A percentile compares a stretch with the other conserved stretches of the same genome.
Conservation (phyloP, 2,888 invertebrate genomes). For the Muscina levida region DNA sequence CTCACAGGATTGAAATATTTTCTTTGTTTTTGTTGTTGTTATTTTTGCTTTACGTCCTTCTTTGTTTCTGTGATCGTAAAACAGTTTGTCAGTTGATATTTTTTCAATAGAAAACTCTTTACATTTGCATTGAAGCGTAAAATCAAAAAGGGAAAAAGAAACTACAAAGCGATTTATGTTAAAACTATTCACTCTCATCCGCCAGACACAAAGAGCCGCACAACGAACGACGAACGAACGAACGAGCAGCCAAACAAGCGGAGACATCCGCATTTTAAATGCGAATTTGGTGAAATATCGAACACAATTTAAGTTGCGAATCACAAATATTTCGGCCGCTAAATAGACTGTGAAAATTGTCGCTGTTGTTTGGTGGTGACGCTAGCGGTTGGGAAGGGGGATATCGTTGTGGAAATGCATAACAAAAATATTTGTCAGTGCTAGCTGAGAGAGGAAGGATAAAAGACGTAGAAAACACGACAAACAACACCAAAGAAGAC, state of each 20-base stretch:
- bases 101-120: conserved; percentile 33
- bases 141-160: conserved; percentile 35
- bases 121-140: conserved; percentile 43
- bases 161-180: conserved; percentile 43
- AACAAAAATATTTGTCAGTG: conserved; percentile 6
- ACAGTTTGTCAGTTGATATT: conserved; percentile 35
- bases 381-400: too few species aligned
- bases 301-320: conserved; percentile 27
- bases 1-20: not conserved
- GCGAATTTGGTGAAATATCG: conserved; percentile 18
- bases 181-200: conserved; percentile 39
- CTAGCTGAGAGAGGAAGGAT: not conserved
- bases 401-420: conserved; percentile 8
- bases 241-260: conserved; percentile 16
- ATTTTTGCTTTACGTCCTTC: conserved; percentile 9
- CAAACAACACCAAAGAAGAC: conserved; percentile 2
- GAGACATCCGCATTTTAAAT: conserved; percentile 19
- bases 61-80: conserved; percentile 1
- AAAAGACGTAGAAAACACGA: not conserved
- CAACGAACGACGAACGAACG: too few species aligned
- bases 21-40: not conserved
- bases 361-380: not conserved
- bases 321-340: not conserved
- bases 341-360: conserved; percentile 35
- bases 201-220: conserved; percentile 29